Evolutionary conservation across 2,888 invertebrate genomes (phyloP).

Genomic region (Lasioglossum morio): DNA sequence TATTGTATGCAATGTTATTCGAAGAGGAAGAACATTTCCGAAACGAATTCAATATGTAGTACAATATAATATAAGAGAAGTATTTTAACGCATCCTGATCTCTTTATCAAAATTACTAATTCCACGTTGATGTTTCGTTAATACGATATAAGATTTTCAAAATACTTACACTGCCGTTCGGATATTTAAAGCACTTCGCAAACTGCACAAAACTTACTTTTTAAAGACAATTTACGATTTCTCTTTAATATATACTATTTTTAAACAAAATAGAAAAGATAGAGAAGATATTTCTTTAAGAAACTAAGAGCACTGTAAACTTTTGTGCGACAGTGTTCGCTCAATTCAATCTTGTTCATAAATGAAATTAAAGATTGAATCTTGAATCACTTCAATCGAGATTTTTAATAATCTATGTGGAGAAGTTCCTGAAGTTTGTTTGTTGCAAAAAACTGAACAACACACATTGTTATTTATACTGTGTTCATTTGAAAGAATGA

Average conservation of each 20-base stretch:
- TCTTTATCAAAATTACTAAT: neutral
- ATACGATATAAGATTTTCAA: neutral
- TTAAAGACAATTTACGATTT: neutral
- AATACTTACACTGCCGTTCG: constrained; percentile 9
- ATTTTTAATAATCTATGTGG: neutral
- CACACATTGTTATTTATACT: neutral
- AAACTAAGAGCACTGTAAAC: neutral
- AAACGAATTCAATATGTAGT: neutral
- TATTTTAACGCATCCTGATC: neutral
- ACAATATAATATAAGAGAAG: neutral
- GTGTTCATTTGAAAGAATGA: neutral
- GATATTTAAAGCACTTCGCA: neutral
- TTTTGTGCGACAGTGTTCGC: neutral
- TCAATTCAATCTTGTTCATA: neutral
- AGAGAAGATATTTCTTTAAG: neutral
- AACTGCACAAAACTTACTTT: neutral
- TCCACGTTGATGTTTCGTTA: neutral
- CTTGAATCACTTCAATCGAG: neutral
- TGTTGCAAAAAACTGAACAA: neutral
- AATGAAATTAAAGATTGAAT: neutral
- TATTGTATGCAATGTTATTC: neutral
- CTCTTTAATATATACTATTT: neutral
- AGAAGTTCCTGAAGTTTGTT: neutral
- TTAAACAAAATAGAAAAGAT: neutral
- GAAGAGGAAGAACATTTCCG: neutral